phyloP scores from a whole-genome alignment of 2,113 vertebrate species.

The Cheirogaleus medius region DNA sequence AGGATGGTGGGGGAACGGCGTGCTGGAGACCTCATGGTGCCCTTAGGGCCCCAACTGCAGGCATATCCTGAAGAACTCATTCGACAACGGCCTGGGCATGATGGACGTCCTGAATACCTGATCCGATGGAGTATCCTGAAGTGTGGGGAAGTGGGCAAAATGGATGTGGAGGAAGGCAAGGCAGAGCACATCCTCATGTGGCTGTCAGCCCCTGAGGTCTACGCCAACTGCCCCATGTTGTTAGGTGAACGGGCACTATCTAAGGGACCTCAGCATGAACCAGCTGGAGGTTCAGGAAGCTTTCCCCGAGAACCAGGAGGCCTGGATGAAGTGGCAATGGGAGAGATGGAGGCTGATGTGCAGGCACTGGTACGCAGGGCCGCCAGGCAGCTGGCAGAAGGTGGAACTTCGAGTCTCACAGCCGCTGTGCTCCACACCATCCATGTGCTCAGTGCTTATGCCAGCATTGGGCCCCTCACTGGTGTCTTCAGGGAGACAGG shows the following conservation, averaged over 20 bases:
- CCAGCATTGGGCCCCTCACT: constrained; percentile 92
- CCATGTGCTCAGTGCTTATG: constrained; percentile 94
- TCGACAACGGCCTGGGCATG: constrained; percentile 90
- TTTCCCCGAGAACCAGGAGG: constrained; percentile 79
- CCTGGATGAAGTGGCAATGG: constrained; percentile 89
- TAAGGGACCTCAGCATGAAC: constrained; percentile 80
- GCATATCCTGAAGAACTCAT: constrained; percentile 93
- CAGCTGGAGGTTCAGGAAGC: constrained; percentile 70
- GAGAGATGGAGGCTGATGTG: constrained; percentile 94
- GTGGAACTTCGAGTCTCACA: constrained; percentile 82
- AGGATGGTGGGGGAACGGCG: constrained; percentile 91
- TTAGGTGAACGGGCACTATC: constrained; percentile 85
- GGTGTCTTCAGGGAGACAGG: constrained; percentile 94
- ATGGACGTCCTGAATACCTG: constrained; percentile 91
- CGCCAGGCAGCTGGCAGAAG: constrained; percentile 89
- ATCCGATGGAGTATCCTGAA: constrained; percentile 91
- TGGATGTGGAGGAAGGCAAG: constrained; percentile 83
- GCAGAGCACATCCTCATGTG: constrained; percentile 93
- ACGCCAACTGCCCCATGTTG: constrained; percentile 92
- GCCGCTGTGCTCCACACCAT: constrained; percentile 93
- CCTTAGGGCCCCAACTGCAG: constrained; percentile 89
- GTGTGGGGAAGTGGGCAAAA: constrained; percentile 78
- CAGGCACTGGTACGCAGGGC: constrained; percentile 91
- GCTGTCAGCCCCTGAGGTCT: constrained; percentile 95
- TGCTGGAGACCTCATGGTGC: constrained; percentile 90